Evolutionary conservation across 1,140 invertebrate genomes (phyloP).

Genomic region (Drosophila sechellia): DNA sequence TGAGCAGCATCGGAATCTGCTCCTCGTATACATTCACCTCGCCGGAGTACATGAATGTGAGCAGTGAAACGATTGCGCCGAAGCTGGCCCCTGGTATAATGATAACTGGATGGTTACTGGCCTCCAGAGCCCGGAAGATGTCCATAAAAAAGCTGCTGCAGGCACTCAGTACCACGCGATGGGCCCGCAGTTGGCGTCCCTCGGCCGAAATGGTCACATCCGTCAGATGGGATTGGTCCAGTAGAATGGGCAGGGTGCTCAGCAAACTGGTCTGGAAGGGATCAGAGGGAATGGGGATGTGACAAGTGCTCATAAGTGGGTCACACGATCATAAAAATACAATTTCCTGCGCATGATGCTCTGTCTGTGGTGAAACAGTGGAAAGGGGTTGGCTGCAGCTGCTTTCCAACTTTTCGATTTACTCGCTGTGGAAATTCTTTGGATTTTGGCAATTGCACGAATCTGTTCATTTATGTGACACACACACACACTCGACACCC

Average conservation of each 20-base stretch:
- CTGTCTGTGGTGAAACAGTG: background rate
- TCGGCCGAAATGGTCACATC: constrained; percentile 95
- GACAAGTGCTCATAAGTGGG: constrained; percentile 23
- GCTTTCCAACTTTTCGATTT: constrained; percentile 56
- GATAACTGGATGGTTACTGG: constrained; percentile 92
- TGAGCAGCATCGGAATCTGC: constrained; percentile 91
- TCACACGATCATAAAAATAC: constrained; percentile 60
- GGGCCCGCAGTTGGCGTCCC: constrained; percentile 91
- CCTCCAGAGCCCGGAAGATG: constrained; percentile 90
- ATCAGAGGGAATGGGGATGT: background rate
- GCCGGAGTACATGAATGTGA: constrained; percentile 96
- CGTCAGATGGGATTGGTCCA: constrained; percentile 93
- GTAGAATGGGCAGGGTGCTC: constrained; percentile 92
- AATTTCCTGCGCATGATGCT: constrained; percentile 12
- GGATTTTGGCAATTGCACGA: constrained; percentile 76
- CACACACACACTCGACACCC: constrained; percentile 9
- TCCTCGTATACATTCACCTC: constrained; percentile 95
- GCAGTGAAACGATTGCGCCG: constrained; percentile 91
- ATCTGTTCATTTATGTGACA: constrained; percentile 68
- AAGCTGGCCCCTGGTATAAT: constrained; percentile 92
- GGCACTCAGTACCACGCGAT: constrained; percentile 94
- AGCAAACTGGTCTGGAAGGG: constrained; percentile 89
- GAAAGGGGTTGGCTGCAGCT: constrained; percentile 49
- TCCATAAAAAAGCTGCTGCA: constrained; percentile 97
- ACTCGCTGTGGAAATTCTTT: constrained; percentile 70